Evolutionary conservation across 2,113 vertebrate species (phyloP), one percentile per base, ranked within the genome.

Genomic region (Tretioscincus oriximinensis): DNA sequence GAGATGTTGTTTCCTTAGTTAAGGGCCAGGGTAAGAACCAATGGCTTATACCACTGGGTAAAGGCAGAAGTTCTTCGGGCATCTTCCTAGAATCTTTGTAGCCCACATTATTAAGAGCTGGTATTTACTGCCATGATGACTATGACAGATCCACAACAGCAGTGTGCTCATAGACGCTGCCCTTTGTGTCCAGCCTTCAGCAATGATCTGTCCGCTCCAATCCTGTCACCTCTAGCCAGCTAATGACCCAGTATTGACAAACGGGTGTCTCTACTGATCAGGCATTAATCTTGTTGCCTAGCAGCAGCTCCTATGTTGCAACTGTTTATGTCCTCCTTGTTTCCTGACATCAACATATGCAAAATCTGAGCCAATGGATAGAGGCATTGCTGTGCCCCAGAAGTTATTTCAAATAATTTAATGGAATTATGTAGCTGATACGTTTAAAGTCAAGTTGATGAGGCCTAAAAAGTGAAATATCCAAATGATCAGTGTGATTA

Each of bases 141-240:
- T 28, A 51, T 8, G 29, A 41, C 5, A 22, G 28, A 41, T 72
- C 60, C 47, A 45, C 1, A 4, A 35, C 12, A 4, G 66, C 28
- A 18, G 21, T 47, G 35, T 8, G n/a, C 14, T 29, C 81, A 71
- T 26, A 63, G 81, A 28, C 61, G 47, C 31, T 31, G 61, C 49
- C 60, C 60, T 70, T 28, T 61, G 18, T 54, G 29, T 41, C 73
- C 78, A 1, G 69, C 64, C 81, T 2, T 31, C 83, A 85, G 84
- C 76, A 70, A 77, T 26, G 78, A 60, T 80, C n/a, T 0, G 0
- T 79, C 86, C 80, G 47, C 54, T 77, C 72, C 0, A 1, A 78
- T 51, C 61, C 84, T 0, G 0, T 67, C 87, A 80, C 79, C 67
- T 60, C 28, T 2, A 35, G 1, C 5, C 28, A 73, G n/a, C 73